Evolutionary conservation across 2,113 vertebrate species (phyloP), one percentile per base, ranked within the genome.

Genomic region (Aramus guarauna): DNA sequence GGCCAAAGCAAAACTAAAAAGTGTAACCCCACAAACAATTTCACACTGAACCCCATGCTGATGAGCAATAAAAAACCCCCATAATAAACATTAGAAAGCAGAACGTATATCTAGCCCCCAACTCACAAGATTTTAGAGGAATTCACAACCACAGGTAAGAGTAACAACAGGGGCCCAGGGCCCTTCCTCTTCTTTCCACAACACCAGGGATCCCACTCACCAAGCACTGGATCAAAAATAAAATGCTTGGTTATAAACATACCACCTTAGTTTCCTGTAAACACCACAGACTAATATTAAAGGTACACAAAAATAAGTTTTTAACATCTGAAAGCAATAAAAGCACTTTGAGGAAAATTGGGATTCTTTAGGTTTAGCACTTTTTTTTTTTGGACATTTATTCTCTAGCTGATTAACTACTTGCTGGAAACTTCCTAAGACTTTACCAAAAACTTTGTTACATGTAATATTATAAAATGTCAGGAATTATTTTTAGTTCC

Each of bases 11-110:
- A 56, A 83, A 74, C 36, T 50, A 48, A 62, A 53, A 75, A 23
- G 13, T 27, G 7, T 41, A 34, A 62, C 5, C 9, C 34, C 32
- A 76, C 8, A 18, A 88, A 74, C 15, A 56, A 66, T 2, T 37
- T 37, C 41, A 86, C 0, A 3, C 21, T 30, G 37, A 76, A 91
- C 17, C 56, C 36, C 43, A 67, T 18, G 39, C 6, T 88, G 27
- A 63, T 0, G 0, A 87, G 29, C n/a, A 36, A 59, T 34, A 15
- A 41, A 58, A 26, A 4, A 5, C 17, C 11, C 39, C 39, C 39
- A 34, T 15, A 55, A 36, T 9, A 66, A 59, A 43, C 37, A 26
- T 66, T 32, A 47, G 27, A n/a, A 72, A 73, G 24, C 19, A 39
- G 24, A 93, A 39, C 9, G 12, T 17, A 36, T n/a, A 78, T 74